A percentile compares a stretch with the other conserved stretches of the same genome.
phyloP scores from a whole-genome alignment of 2,797 vertebrate genomes.

The Hydrocynus forskahlii region DNA sequence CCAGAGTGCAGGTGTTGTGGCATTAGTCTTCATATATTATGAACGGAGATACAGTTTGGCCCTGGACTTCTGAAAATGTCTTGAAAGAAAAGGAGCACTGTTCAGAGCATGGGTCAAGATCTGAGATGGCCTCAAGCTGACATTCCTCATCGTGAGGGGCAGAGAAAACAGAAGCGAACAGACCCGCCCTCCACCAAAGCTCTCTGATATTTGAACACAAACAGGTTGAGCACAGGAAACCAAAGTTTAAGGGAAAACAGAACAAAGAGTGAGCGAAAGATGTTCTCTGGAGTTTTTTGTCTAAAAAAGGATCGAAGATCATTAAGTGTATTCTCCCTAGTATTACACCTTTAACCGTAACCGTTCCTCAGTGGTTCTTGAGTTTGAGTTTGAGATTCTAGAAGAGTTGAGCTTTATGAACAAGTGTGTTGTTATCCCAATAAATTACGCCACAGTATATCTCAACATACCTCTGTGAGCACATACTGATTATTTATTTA shows the following conservation, averaged over 20 bases:
- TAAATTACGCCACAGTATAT: too few relatives aligned
- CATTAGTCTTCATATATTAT: conserved; percentile 65
- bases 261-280: not conserved
- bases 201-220: conserved; percentile 21
- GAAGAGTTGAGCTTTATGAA: too few relatives aligned
- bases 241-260: conserved; percentile 16
- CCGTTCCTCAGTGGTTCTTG: not conserved
- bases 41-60: conserved; percentile 70
- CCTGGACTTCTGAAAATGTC: conserved; percentile 53
- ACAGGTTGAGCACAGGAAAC: conserved; percentile 9
- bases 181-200: conserved; percentile 3
- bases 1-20: conserved; percentile 73
- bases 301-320: not conserved
- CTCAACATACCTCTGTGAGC: too few relatives aligned
- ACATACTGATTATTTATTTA: too few relatives aligned
- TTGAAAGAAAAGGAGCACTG: conserved; percentile 7
- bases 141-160: conserved; percentile 28
- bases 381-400: not conserved
- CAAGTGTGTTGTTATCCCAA: too few relatives aligned
- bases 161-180: conserved; percentile 6
- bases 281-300: not conserved
- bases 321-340: not conserved
- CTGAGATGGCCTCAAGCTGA: conserved; percentile 31
- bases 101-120: conserved; percentile 10
- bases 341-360: not conserved